Evolutionary conservation across 2,113 vertebrate genomes (phyloP).

Genomic region (Mastomys natalensis): DNA sequence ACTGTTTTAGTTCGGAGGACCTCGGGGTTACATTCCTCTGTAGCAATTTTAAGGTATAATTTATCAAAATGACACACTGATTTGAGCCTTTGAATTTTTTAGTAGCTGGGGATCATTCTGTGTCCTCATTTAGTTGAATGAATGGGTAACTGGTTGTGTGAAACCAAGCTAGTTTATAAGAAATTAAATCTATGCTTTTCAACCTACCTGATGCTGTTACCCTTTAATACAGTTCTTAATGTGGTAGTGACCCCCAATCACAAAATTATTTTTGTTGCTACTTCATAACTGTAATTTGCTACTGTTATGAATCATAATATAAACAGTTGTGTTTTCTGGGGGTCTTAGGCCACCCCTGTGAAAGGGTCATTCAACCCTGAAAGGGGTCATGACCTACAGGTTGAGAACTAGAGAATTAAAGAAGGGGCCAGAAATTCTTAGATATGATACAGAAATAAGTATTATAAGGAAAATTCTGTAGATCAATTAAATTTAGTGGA

Average conservation of each 20-base stretch:
- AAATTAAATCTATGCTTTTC: not conserved
- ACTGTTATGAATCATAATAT: not conserved
- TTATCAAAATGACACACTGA: not conserved
- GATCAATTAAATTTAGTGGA: not conserved
- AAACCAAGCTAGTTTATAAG: not conserved
- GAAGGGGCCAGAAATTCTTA: not conserved
- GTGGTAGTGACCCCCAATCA: not conserved
- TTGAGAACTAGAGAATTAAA: not conserved
- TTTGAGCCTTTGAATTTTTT: not conserved
- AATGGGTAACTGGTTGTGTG: not conserved
- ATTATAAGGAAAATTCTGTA: not conserved
- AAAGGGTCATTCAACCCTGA: not conserved
- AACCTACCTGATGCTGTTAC: not conserved
- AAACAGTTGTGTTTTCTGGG: not conserved
- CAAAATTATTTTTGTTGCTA: not conserved
- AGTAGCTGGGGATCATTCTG: not conserved
- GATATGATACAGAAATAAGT: not conserved
- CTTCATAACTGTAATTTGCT: not conserved
- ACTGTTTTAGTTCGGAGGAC: not conserved
- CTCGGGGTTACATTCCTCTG: not conserved
- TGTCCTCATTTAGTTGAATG: not conserved
- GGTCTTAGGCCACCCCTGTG: not conserved
- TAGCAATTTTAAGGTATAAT: not conserved
- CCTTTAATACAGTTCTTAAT: not conserved
- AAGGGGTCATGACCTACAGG: not conserved